phyloP scores from a whole-genome alignment of 2,113 vertebrate species.

The Thalassoma bifasciatum region DNA sequence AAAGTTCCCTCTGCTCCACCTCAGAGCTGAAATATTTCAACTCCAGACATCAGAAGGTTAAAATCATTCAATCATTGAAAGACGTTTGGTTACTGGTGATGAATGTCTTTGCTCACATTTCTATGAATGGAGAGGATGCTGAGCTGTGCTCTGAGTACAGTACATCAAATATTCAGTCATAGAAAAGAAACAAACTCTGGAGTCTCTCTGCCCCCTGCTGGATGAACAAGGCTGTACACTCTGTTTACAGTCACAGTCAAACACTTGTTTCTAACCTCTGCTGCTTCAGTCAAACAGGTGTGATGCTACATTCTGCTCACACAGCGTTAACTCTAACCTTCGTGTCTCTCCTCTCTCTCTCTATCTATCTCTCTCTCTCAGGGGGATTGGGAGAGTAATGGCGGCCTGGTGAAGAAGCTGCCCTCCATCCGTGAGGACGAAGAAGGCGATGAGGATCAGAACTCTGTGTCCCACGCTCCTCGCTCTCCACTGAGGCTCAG shows the following conservation, averaged over 20 bases:
- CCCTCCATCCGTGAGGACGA: constrained; percentile 86
- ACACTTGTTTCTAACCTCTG: not conserved
- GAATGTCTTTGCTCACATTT: not conserved
- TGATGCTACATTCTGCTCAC: not conserved
- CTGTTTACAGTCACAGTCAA: not conserved
- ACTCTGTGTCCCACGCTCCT: constrained; percentile 65
- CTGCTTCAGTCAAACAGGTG: not conserved
- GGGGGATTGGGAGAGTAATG: constrained; percentile 86
- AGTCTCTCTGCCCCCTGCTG: constrained; percentile 57
- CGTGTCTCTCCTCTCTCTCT: not conserved
- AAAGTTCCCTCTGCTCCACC: too few species aligned
- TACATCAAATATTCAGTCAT: not conserved
- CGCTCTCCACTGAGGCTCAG: constrained; percentile 81
- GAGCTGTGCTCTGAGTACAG: not conserved
- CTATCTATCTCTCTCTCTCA: constrained; percentile 31
- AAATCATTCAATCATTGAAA: not conserved
- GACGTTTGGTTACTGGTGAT: not conserved
- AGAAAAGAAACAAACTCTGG: not conserved
- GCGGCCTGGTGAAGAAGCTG: constrained; percentile 85
- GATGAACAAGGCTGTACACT: not conserved
- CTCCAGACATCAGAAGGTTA: too few species aligned
- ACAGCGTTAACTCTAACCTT: not conserved
- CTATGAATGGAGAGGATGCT: not conserved
- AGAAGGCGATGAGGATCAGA: constrained; percentile 83
- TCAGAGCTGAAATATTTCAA: too few species aligned